Base-by-base conservation (phyloP, 1,140 invertebrate genomes). In the Neuroterus valhalla region DNA sequence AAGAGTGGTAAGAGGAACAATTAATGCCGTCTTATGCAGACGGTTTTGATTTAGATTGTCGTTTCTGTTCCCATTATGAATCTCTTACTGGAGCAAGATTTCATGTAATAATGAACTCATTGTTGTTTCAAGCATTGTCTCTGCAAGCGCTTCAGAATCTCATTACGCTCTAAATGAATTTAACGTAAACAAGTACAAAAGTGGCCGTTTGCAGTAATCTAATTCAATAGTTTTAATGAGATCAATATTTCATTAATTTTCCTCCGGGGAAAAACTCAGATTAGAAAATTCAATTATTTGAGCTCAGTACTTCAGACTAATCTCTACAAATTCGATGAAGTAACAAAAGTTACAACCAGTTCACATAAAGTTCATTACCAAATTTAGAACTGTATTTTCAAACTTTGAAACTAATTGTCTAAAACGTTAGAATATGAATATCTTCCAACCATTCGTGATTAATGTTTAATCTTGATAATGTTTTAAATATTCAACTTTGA, bases 81-180 rank as follows among this genome's bases (percentile, higher is more conserved):
- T 6, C 55, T 38, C 55, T n/a, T 62, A 26, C 55, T 62, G 26
- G 55, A 62, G 55, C 55, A 62, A 62, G 55, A 23, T 26, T 62
- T 62, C 31, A 62, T 62, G 55, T 62, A 62, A 62, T 23, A 62
- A 62, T 62, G 31, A 62, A 62, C 55, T 31, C 55, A 62, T 62
- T 62, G 55, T 62, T 62, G 6, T 6, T n/a, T 62, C 2, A 62
- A 62, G 23, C 31, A 62, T 62, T 62, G 55, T 62, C n/a, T 38
- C 3, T 62, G 12, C 55, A 23, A 15, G 15, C 55, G 55, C 55
- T 31, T 62, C 12, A n/a, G 31, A 62, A 62, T 62, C 55, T 62
- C 55, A 62, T 62, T 62, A 62, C 23, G 55, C 31, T 62, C 26
- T 31, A 26, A 62, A 31, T 23, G 31, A 62, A 38, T 62, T 38